Percentiles rank a stretch among this genome's conserved stretches.
phyloP scores from a whole-genome alignment of 2,113 vertebrate species.

The Mellivora capensis region DNA sequence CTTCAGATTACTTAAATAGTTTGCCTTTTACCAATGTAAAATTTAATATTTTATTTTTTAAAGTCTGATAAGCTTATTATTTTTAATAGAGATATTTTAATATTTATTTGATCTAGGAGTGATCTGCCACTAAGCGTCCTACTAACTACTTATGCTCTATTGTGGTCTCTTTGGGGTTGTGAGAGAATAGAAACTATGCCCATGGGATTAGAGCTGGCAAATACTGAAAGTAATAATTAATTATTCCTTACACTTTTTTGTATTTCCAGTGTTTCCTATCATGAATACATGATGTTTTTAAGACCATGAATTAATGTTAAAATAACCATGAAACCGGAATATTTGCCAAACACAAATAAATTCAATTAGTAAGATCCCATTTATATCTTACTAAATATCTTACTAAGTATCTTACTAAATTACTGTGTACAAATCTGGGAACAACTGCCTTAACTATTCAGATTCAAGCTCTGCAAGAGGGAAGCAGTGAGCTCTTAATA shows the following conservation, averaged over 20 bases:
- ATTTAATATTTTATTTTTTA: not conserved
- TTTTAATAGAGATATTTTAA: conserved; percentile 6
- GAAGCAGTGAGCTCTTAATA: not conserved
- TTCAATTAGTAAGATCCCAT: not conserved
- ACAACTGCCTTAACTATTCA: not conserved
- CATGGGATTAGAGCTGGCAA: not conserved
- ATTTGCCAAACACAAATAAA: not conserved
- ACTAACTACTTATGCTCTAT: not conserved
- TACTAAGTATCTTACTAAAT: not conserved
- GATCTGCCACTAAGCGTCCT: not conserved
- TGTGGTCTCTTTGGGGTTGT: not conserved
- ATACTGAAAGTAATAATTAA: not conserved
- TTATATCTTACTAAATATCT: not conserved
- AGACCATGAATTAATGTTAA: not conserved
- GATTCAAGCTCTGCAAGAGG: not conserved
- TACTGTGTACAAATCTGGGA: not conserved
- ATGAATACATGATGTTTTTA: not conserved
- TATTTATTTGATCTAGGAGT: not conserved
- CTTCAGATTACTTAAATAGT: not conserved
- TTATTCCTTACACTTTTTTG: not conserved
- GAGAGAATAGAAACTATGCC: not conserved
- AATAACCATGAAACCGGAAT: not conserved
- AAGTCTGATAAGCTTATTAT: not conserved
- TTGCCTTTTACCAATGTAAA: not conserved
- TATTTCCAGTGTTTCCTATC: not conserved